Percentiles rank a stretch among this genome's conserved stretches.
These are phyloP conservation scores for Littorina saxatilis DNA, from an alignment of 1,140 invertebrate species.

Conservation along the genomic window DNA sequence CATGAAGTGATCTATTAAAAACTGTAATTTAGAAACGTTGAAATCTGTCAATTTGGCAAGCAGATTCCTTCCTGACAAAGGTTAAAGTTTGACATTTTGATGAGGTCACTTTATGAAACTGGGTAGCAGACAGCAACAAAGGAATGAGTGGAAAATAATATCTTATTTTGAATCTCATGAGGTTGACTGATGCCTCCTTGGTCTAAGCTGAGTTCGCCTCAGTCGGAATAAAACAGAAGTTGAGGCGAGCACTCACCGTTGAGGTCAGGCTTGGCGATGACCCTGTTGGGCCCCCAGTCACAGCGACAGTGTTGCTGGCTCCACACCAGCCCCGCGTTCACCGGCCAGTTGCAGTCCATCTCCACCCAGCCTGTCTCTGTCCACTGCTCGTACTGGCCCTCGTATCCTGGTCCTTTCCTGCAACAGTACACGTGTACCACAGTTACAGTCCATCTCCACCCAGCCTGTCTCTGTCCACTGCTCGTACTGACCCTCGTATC, in stretches of 20 bases:
- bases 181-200: too few relatives aligned
- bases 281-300: slow-evolving; percentile 51
- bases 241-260: slow-evolving; percentile 40
- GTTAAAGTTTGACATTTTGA: too few relatives aligned
- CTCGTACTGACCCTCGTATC: slow-evolving; percentile 33
- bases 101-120: too few relatives aligned
- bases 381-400: slow-evolving; percentile 38
- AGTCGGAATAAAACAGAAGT: too few relatives aligned
- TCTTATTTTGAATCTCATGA: too few relatives aligned
- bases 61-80: too few relatives aligned
- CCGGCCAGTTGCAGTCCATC: slow-evolving; percentile 52
- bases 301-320: slow-evolving; percentile 45
- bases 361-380: slow-evolving; percentile 43
- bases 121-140: too few relatives aligned
- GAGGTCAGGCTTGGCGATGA: slow-evolving; percentile 16
- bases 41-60: too few relatives aligned
- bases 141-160: too few relatives aligned
- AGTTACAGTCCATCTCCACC: slow-evolving; percentile 51
- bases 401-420: neutral
- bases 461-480: slow-evolving; percentile 43
- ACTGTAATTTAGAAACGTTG: too few relatives aligned
- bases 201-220: too few relatives aligned
- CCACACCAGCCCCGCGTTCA: slow-evolving; percentile 49
- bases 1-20: too few relatives aligned
- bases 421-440: neutral